phyloP scores from a whole-genome alignment of 2,113 vertebrate genomes.

The Micromys minutus region DNA sequence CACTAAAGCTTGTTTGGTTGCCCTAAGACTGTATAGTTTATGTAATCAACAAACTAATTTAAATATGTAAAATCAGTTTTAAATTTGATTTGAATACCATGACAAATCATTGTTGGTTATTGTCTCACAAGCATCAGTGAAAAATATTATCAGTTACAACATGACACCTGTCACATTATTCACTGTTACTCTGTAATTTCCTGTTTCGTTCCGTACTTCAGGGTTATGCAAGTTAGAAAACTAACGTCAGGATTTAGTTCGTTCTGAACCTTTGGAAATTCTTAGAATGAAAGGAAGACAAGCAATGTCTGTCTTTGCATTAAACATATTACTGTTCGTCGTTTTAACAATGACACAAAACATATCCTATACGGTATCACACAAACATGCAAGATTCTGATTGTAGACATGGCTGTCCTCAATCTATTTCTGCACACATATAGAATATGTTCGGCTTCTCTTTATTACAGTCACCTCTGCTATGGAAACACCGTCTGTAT shows the following conservation, averaged over 20 bases:
- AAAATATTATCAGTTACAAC: slow-evolving; percentile 34
- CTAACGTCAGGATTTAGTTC: slow-evolving; percentile 54
- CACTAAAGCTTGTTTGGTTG: not conserved
- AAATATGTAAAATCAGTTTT: slow-evolving; percentile 9
- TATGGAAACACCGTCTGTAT: slow-evolving; percentile 4
- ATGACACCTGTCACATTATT: slow-evolving; percentile 27
- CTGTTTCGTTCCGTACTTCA: slow-evolving; percentile 29
- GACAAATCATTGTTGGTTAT: slow-evolving; percentile 35
- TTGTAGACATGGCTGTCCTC: not conserved
- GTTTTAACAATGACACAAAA: not conserved
- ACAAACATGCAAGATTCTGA: not conserved
- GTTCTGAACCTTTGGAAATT: slow-evolving; percentile 11
- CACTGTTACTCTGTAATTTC: slow-evolving; percentile 49
- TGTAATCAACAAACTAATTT: not conserved
- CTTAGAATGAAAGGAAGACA: slow-evolving; percentile 32
- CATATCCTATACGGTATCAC: not conserved
- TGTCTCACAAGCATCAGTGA: not conserved
- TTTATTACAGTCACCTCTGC: not conserved
- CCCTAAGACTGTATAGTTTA: not conserved
- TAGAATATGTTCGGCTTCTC: not conserved
- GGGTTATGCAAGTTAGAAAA: slow-evolving; percentile 17
- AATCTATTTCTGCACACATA: not conserved
- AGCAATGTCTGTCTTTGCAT: not conserved
- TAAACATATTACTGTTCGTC: slow-evolving; percentile 14
- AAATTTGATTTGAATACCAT: slow-evolving; percentile 21